A percentile compares a stretch with the other conserved stretches of the same genome.
Evolutionary conservation across 1,140 invertebrate genomes (phyloP).

Genomic region (Cyclina sinensis): DNA sequence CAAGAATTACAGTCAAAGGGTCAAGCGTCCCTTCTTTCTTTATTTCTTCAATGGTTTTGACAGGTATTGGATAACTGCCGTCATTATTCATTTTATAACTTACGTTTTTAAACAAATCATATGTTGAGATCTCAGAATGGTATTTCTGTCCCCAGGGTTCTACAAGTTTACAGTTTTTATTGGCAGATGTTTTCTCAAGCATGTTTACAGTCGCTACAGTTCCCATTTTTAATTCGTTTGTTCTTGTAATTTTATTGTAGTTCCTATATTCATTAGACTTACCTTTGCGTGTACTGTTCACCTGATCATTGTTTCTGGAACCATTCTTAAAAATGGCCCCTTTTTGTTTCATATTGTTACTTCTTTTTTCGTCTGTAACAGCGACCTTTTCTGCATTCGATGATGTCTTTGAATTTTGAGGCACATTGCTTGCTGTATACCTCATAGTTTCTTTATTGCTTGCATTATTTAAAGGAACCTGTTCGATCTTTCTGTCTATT

Average conservation of each 20-base stretch:
- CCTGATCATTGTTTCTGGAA: background rate
- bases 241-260: background rate
- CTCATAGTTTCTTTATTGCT: too few species aligned
- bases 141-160: conserved; percentile 15
- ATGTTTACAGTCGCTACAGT: background rate
- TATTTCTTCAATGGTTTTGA: conserved; percentile 31
- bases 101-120: conserved; percentile 43
- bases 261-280: background rate
- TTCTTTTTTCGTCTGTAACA: background rate
- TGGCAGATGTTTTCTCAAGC: background rate
- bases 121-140: conserved; percentile 35
- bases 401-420: too few species aligned
- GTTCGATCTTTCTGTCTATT: too few species aligned
- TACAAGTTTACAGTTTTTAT: background rate
- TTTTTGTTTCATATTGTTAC: background rate
- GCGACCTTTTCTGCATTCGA: background rate
- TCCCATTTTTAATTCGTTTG: background rate
- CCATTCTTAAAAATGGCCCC: background rate
- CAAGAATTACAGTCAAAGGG: conserved; percentile 91
- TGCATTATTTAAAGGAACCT: too few species aligned
- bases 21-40: background rate
- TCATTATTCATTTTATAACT: conserved; percentile 38
- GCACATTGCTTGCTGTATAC: too few species aligned
- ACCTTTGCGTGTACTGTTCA: background rate
- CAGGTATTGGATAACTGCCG: conserved; percentile 49